Conservation (phyloP, 2,888 invertebrate genomes). For the Zygothrica quintamaculata region DNA sequence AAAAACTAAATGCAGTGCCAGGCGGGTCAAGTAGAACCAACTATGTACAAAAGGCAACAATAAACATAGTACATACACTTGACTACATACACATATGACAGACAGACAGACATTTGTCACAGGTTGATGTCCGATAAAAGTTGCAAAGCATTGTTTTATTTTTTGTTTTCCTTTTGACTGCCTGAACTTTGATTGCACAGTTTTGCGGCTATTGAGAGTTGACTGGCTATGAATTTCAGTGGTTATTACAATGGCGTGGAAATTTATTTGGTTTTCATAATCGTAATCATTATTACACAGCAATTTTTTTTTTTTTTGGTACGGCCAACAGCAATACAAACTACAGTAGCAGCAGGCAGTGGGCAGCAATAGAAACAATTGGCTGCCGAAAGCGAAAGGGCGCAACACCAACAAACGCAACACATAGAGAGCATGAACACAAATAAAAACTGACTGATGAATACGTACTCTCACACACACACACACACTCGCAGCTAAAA, state of each 20-base stretch:
- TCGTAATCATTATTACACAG: slow-evolving; percentile 51
- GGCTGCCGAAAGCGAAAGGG: slow-evolving; percentile 77
- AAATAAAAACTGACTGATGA: slow-evolving; percentile 4
- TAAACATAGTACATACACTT: slow-evolving; percentile 16
- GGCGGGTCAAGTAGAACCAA: slow-evolving; percentile 67
- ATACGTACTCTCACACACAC: slow-evolving; percentile 30
- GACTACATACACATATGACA: slow-evolving; percentile 7
- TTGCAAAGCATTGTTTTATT: slow-evolving; percentile 46
- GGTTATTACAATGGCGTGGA: slow-evolving; percentile 44
- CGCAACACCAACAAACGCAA: slow-evolving; percentile 43
- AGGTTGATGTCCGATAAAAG: slow-evolving; percentile 77
- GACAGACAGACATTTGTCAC: slow-evolving; percentile 36
- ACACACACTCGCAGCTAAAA: slow-evolving; percentile 41
- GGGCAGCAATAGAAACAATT: slow-evolving; percentile 43
- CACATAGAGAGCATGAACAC: slow-evolving; percentile 1
- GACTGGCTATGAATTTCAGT: background rate
- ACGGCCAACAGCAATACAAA: slow-evolving; percentile 11
- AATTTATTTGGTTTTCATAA: slow-evolving; percentile 39
- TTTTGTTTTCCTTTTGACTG: slow-evolving; percentile 30
- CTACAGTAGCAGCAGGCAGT: slow-evolving; percentile 31
- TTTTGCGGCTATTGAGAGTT: slow-evolving; percentile 34
- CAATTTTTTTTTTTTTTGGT: slow-evolving; percentile 40
- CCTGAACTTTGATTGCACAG: slow-evolving; percentile 53
- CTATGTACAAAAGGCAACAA: slow-evolving; percentile 34
- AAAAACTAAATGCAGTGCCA: slow-evolving; percentile 63